Percentiles rank a stretch among this genome's conserved stretches.
Evolutionary conservation across 1,140 invertebrate species (phyloP).

Genomic region (Drosophila truncata): DNA sequence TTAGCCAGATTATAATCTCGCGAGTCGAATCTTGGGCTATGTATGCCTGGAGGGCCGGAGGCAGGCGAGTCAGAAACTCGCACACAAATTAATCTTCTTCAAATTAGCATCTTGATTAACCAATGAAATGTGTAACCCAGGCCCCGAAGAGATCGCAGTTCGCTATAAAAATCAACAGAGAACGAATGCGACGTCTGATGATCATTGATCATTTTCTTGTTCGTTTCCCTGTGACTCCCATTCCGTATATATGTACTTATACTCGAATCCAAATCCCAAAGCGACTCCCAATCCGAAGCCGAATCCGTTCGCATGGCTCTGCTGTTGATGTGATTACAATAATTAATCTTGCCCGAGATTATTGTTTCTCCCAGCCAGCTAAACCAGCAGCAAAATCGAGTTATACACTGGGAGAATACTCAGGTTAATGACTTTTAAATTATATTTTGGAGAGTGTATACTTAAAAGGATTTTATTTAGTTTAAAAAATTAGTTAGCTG

Average conservation of each 20-base stretch:
- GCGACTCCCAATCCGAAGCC: conserved; percentile 9
- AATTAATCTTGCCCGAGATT: conserved; percentile 84
- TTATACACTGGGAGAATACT: conserved; percentile 4
- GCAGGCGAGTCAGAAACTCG: conserved; percentile 53
- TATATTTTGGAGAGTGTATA: background rate
- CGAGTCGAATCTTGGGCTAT: conserved; percentile 40
- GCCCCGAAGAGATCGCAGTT: conserved; percentile 47
- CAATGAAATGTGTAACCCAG: conserved; percentile 83
- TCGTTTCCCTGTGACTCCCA: conserved; percentile 26
- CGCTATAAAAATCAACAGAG: conserved; percentile 79
- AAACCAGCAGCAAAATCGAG: conserved; percentile 48
- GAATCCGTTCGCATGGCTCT: conserved; percentile 63
- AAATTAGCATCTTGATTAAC: conserved; percentile 85
- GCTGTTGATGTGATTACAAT: conserved; percentile 85
- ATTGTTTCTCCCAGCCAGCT: conserved; percentile 53
- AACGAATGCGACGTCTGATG: conserved; percentile 50
- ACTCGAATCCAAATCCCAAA: conserved; percentile 13
- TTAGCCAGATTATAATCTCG: conserved; percentile 66
- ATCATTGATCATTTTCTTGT: conserved; percentile 78
- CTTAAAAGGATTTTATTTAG: background rate
- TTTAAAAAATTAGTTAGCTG: no score
- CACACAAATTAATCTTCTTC: conserved; percentile 83
- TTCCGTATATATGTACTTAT: background rate
- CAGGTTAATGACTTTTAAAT: background rate
- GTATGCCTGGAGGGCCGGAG: conserved; percentile 48